Evolutionary conservation across 2,797 vertebrate genomes (phyloP).

Genomic region (Pelodytes ibericus): DNA sequence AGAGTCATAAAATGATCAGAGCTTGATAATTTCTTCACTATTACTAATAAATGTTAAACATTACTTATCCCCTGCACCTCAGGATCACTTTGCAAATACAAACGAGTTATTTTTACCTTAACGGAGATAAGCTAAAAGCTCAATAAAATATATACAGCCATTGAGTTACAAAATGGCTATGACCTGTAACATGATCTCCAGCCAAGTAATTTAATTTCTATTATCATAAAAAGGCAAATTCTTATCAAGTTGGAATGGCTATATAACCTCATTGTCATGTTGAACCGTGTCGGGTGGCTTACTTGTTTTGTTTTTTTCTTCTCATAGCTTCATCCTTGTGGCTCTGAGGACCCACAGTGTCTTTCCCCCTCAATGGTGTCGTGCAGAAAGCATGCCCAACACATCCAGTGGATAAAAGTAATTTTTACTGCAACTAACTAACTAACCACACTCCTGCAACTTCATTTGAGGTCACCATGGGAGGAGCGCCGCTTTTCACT

Average conservation of each 20-base stretch:
- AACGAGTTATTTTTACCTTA: conserved; percentile 24
- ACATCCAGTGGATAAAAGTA: too few relatives aligned
- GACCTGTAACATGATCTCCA: not conserved
- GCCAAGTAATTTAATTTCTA: not conserved
- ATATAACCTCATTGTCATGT: not conserved
- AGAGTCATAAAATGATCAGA: conserved; percentile 41
- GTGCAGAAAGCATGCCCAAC: too few relatives aligned
- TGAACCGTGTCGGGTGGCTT: too few relatives aligned
- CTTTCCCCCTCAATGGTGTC: too few relatives aligned
- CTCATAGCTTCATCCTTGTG: too few relatives aligned
- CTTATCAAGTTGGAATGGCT: not conserved
- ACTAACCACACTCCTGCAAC: too few relatives aligned
- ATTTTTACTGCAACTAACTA: too few relatives aligned
- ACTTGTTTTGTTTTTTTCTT: too few relatives aligned
- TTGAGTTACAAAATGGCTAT: not conserved
- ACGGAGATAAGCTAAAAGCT: conserved; percentile 32
- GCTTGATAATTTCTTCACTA: conserved; percentile 34
- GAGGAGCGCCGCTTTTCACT: too few relatives aligned
- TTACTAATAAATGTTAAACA: conserved; percentile 39
- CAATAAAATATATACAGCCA: conserved; percentile 2
- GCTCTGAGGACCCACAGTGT: too few relatives aligned
- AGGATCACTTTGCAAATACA: conserved; percentile 42
- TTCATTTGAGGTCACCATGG: too few relatives aligned
- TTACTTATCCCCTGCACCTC: conserved; percentile 47
- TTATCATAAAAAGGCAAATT: not conserved